These are phyloP conservation scores for Phalera bucephala DNA, from an alignment of 2,888 invertebrate species.

Conservation along the genomic window DNA sequence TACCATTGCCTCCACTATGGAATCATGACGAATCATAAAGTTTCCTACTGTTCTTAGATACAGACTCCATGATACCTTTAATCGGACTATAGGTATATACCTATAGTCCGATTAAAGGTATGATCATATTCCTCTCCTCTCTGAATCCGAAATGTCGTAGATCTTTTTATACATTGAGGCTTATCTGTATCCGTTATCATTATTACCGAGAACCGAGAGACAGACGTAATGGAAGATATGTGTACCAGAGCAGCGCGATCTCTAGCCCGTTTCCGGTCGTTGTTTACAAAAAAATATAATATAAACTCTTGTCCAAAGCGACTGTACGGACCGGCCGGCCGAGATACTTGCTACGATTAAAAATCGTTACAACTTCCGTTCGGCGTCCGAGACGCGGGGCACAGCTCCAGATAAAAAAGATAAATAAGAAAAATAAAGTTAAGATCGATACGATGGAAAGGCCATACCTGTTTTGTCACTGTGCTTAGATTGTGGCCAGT, in stretches of 20 bases:
- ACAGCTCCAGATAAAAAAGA: constrained; percentile 76
- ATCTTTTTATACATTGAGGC: constrained; percentile 43
- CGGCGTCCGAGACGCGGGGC: constrained; percentile 63
- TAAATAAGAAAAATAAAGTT: constrained; percentile 79
- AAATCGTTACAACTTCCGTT: constrained; percentile 83
- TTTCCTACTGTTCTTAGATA: too few species aligned
- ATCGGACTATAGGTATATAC: too few species aligned
- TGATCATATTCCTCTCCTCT: too few species aligned
- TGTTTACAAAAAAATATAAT: constrained; percentile 75
- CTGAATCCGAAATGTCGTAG: constrained; percentile 38
- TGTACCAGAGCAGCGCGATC: constrained; percentile 71
- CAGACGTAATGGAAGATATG: constrained; percentile 77
- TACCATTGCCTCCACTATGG: constrained; percentile 10
- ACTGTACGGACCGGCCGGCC: constrained; percentile 63
- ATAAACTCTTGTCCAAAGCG: constrained; percentile 68
- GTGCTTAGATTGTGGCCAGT: constrained; percentile 57
- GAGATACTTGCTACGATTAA: constrained; percentile 80
- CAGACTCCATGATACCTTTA: too few species aligned
- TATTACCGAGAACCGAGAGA: constrained; percentile 64
- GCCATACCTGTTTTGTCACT: constrained; percentile 79
- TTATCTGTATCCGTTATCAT: constrained; percentile 69
- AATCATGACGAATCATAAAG: too few species aligned
- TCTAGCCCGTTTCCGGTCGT: constrained; percentile 76
- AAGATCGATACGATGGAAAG: constrained; percentile 79
- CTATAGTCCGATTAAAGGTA: too few species aligned